Percentiles rank a stretch among this genome's conserved stretches.
Conservation (phyloP, 2,888 invertebrate genomes). For the Drosophila affinis region DNA sequence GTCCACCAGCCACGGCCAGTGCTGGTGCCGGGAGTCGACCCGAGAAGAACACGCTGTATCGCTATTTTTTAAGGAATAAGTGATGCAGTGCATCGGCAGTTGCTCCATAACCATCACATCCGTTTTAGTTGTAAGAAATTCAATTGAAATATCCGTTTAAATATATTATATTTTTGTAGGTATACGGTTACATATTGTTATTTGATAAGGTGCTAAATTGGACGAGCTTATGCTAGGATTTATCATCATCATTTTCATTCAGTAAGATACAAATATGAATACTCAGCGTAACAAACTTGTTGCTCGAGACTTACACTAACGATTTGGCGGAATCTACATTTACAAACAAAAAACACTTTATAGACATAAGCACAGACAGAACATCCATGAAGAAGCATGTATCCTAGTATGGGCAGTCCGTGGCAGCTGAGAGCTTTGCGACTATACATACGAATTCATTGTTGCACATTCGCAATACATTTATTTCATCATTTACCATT, state of each 20-base stretch:
- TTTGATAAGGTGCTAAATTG: conserved; percentile 3
- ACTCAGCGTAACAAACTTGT: conserved; percentile 14
- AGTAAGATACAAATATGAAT: conserved; percentile 5
- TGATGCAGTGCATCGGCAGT: conserved; percentile 80
- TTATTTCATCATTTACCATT: conserved; percentile 41
- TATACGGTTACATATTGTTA: conserved; percentile 18
- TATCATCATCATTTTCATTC: not conserved
- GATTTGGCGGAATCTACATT: not conserved
- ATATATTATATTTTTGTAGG: conserved; percentile 34
- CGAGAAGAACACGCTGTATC: conserved; percentile 86
- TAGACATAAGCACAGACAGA: not conserved
- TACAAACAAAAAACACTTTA: too few species aligned
- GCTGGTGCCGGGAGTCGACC: conserved; percentile 39
- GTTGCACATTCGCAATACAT: conserved; percentile 23
- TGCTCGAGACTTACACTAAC: conserved; percentile 7
- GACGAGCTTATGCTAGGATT: conserved; percentile 21
- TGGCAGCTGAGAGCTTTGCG: conserved; percentile 3
- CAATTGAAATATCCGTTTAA: conserved; percentile 33
- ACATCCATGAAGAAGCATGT: not conserved
- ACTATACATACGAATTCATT: conserved; percentile 9
- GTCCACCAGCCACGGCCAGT: conserved; percentile 62
- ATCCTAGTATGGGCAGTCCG: not conserved
- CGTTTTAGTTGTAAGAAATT: conserved; percentile 25
- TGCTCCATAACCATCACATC: conserved; percentile 12
- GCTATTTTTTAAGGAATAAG: conserved; percentile 89